Percentiles rank a stretch among this genome's conserved stretches.
Conservation (phyloP, 2,888 invertebrate species). For the Automeris io region DNA sequence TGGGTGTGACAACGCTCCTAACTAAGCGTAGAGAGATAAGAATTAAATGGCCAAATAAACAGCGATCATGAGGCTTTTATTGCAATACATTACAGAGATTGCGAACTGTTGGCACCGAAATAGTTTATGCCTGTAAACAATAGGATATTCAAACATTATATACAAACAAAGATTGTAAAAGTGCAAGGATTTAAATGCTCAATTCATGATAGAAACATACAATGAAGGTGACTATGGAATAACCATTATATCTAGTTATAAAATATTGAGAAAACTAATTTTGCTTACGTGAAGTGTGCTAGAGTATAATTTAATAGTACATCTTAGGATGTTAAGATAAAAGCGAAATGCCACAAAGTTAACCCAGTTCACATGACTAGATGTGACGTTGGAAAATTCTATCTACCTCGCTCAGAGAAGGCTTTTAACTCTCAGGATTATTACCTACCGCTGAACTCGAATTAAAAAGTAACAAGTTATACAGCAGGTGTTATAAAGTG, state of each 20-base stretch:
- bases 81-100: conserved; percentile 34
- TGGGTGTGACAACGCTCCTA: conserved; percentile 18
- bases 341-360: too few relatives aligned
- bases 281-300: too few relatives aligned
- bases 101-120: conserved; percentile 22
- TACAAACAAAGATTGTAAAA: neutral
- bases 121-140: conserved; percentile 19
- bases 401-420: neutral
- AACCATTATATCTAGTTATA: too few relatives aligned
- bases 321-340: too few relatives aligned
- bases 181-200: too few relatives aligned
- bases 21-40: conserved; percentile 25
- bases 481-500: neutral
- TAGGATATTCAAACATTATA: neutral
- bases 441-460: neutral
- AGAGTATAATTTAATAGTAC: too few relatives aligned
- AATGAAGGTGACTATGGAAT: too few relatives aligned
- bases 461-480: neutral
- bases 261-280: too few relatives aligned
- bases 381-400: neutral
- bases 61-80: conserved; percentile 30
- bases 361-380: neutral
- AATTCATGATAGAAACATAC: too few relatives aligned
- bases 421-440: neutral
- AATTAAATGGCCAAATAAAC: conserved; percentile 33